phyloP scores from a whole-genome alignment of 2,888 invertebrate genomes.

The Trichogramma evanescens region DNA sequence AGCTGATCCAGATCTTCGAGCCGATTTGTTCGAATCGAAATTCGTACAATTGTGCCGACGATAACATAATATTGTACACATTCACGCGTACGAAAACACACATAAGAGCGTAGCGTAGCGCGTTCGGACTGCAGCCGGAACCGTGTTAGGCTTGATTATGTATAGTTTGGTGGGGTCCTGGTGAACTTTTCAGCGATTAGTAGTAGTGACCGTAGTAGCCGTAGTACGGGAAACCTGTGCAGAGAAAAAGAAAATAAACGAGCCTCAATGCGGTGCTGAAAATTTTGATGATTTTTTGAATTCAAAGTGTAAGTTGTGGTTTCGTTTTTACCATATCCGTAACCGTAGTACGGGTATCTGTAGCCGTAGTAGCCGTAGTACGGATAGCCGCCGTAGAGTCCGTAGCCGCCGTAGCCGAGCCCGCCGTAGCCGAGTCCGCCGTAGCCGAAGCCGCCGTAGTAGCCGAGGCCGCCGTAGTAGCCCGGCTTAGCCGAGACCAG shows the following conservation, averaged over 20 bases:
- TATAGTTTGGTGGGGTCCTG: background rate
- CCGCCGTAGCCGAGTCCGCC: conserved; percentile 17
- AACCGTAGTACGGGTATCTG: conserved; percentile 17
- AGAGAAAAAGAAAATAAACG: background rate
- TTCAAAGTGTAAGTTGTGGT: too few species aligned
- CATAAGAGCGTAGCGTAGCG: background rate
- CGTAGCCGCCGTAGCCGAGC: conserved; percentile 14
- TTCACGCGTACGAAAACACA: too few species aligned
- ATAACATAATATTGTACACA: too few species aligned
- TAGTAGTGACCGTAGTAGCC: conserved; percentile 27
- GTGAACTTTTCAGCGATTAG: background rate
- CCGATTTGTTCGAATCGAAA: too few species aligned
- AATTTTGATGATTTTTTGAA: background rate
- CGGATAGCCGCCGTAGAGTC: background rate
- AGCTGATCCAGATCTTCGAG: too few species aligned
- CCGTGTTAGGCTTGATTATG: conserved; percentile 3
- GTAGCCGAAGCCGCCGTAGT: conserved; percentile 16
- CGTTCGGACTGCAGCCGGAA: conserved; percentile 18
- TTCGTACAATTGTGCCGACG: too few species aligned
- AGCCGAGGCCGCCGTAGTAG: conserved; percentile 26
- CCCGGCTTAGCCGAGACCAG: conserved; percentile 36
- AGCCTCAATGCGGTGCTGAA: background rate
- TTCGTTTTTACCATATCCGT: conserved; percentile 7
- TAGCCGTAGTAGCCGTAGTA: conserved; percentile 29
- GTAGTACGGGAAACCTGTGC: conserved; percentile 29